A percentile compares a stretch with the other conserved stretches of the same genome.
Conservation (phyloP, 2,113 vertebrate genomes). For the Carollia perspicillata region DNA sequence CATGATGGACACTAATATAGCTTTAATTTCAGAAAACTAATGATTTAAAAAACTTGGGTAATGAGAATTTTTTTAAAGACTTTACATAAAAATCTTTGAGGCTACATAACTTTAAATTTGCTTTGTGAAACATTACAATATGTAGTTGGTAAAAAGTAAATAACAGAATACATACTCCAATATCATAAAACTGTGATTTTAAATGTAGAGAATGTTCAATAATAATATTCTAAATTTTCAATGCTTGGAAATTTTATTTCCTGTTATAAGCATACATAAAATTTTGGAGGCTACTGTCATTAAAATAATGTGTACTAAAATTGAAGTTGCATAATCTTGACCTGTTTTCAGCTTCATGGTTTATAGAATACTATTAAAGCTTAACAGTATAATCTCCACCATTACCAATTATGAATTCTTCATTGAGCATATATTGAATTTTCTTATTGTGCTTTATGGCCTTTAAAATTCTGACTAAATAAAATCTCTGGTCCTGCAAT, state of each 20-base stretch:
- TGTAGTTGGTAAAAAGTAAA: background rate
- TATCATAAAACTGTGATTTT: background rate
- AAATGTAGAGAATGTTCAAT: background rate
- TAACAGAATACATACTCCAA: background rate
- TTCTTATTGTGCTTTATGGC: background rate
- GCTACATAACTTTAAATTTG: background rate
- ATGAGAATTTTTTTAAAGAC: background rate
- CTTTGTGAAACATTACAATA: background rate
- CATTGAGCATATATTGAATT: slow-evolving; percentile 35
- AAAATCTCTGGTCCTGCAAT: background rate
- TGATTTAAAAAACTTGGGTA: background rate
- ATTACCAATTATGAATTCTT: slow-evolving; percentile 36
- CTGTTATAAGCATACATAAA: background rate
- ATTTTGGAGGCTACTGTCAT: background rate
- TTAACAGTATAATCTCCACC: background rate
- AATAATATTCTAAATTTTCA: background rate
- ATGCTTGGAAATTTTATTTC: background rate
- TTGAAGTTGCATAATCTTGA: background rate
- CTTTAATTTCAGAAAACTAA: background rate
- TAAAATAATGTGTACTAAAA: slow-evolving; percentile 4
- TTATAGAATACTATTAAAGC: slow-evolving; percentile 37
- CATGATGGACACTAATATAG: background rate
- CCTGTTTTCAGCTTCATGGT: background rate
- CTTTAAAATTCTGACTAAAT: slow-evolving; percentile 37
- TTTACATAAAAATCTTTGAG: background rate